phyloP scores from a whole-genome alignment of 2,888 invertebrate genomes.

The Synergus laeviventris region DNA sequence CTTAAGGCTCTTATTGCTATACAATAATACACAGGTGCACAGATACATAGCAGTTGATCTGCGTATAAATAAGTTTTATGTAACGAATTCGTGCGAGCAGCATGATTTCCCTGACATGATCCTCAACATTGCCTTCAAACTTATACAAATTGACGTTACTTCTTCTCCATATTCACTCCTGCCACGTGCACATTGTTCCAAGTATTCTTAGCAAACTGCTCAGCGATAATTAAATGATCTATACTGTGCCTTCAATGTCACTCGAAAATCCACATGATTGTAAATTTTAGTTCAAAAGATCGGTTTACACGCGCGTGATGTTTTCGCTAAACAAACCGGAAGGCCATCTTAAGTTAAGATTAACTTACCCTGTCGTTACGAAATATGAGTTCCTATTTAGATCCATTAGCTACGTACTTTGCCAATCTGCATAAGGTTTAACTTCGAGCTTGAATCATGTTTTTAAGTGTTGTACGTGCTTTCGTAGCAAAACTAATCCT shows the following conservation, averaged over 20 bases:
- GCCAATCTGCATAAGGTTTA: neutral
- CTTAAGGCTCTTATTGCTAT: neutral
- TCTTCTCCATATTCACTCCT: neutral
- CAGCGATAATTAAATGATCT: constrained; percentile 27
- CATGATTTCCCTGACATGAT: constrained; percentile 57
- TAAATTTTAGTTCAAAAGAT: neutral
- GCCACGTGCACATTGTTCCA: neutral
- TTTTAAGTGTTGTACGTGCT: neutral
- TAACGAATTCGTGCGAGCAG: constrained; percentile 67
- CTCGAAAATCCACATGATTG: neutral
- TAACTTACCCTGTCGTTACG: neutral
- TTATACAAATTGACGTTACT: constrained; percentile 27
- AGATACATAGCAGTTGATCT: constrained; percentile 14
- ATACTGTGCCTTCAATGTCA: neutral
- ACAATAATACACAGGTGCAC: neutral
- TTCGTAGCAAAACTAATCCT: neutral
- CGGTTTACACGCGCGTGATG: constrained; percentile 18
- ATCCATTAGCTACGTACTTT: neutral
- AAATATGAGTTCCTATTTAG: constrained; percentile 19
- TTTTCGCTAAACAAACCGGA: constrained; percentile 20
- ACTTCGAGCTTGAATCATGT: neutral
- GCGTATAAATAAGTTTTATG: constrained; percentile 58
- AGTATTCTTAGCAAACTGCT: constrained; percentile 26
- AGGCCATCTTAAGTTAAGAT: neutral
- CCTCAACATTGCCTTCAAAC: constrained; percentile 34